Evolutionary conservation across 2,888 invertebrate species (phyloP).

Genomic region (Melanophora roralis): DNA sequence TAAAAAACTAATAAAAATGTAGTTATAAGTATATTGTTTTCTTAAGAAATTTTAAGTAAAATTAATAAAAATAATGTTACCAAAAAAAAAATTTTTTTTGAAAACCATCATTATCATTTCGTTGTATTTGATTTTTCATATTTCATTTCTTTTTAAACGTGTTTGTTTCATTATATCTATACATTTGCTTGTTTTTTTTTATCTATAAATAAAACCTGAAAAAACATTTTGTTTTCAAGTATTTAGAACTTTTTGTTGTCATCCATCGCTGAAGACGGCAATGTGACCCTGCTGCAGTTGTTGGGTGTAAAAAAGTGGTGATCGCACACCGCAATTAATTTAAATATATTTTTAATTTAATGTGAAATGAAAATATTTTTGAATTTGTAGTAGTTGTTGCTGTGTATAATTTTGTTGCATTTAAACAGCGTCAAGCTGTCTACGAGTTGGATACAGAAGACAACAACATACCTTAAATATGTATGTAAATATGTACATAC

Average conservation of each 20-base stretch:
- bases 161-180: not conserved
- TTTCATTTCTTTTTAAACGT: not conserved
- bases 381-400: not conserved
- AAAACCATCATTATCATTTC: not conserved
- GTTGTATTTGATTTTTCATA: not conserved
- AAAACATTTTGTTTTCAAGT: conserved; percentile 56
- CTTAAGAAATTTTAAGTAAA: conserved; percentile 34
- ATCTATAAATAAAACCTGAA: conserved; percentile 53
- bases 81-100: not conserved
- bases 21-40: conserved; percentile 20
- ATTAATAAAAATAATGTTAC: not conserved
- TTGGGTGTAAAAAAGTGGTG: conserved; percentile 8
- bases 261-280: conserved; percentile 4
- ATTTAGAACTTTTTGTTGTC: conserved; percentile 38
- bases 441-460: conserved; percentile 24
- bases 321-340: conserved; percentile 32
- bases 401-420: conserved; percentile 41
- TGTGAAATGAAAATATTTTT: conserved; percentile 2
- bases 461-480: not conserved
- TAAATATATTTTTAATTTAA: conserved; percentile 26
- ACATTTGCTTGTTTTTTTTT: conserved; percentile 2
- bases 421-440: conserved; percentile 58
- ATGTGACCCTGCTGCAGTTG: not conserved
- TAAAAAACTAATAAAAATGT: conserved; percentile 3
- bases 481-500: not conserved